Evolutionary conservation across 2,888 invertebrate species (phyloP), one percentile per base, ranked within the genome.

Genomic region (Norana najaformis): DNA sequence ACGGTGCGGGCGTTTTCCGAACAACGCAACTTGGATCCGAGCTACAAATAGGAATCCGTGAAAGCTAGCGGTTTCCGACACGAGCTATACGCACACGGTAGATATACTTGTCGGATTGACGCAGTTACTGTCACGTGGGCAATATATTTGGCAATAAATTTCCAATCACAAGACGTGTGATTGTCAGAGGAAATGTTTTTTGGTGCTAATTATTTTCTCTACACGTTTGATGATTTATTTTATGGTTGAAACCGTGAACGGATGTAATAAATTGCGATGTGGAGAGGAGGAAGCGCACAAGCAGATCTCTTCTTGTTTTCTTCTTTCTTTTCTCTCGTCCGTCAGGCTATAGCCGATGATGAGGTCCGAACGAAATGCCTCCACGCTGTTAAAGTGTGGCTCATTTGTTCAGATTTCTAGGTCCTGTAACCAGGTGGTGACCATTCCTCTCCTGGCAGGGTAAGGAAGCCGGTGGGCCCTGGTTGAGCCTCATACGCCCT

Each of bases 101-200:
- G 69, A 6, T 69, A 69, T n/a, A n/a, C 1, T 13, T n/a, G 69
- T 69, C 69, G 11, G 8, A 69, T 69, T n/a, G 69, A 4, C 69
- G 69, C 8, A n/a, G 11, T 69, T 69, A 69, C n/a, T 69, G 13
- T n/a, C 69, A 69, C 69, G n/a, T 69, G 30, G 69, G 69, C 69
- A n/a, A n/a, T 69, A 69, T 69, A 69, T 69, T 69, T n/a, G 69
- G n/a, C 69, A 69, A 69, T 69, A 69, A 69, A 69, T 69, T 69
- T 69, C 69, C 69, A 69, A 69, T 69, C 69, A n/a, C 6, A 69
- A 69, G 69, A 69, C 69, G 69, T 69, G n/a, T 69, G n/a, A 69
- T n/a, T 69, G 69, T 69, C 69, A 69, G 69, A n/a, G 69, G 69
- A 69, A 69, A n/a, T 69, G 69, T 69, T 69, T 69, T 30, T 11